These are phyloP conservation scores for Pararge aegeria DNA, from an alignment of 1,140 invertebrate genomes.

Conservation along the genomic window DNA sequence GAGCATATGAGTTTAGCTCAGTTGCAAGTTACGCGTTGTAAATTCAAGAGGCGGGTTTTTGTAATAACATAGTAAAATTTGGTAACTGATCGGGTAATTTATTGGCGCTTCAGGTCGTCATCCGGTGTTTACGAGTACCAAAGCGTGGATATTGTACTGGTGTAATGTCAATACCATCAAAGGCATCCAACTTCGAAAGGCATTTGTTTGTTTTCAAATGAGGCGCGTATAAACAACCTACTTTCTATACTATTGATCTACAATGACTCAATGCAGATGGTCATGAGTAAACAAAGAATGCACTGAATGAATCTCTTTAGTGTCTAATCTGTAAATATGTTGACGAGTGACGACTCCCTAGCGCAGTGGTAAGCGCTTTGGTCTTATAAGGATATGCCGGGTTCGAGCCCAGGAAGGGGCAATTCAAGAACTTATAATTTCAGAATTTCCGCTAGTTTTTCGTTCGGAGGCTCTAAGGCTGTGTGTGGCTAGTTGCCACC, in stretches of 20 bases:
- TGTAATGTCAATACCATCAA: constrained; percentile 57
- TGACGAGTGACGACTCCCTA: too few species aligned
- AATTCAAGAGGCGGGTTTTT: constrained; percentile 33
- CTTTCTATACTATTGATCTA: constrained; percentile 23
- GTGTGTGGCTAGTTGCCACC: too few species aligned
- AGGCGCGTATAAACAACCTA: constrained; percentile 46
- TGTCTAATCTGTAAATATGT: background rate
- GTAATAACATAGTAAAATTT: constrained; percentile 13
- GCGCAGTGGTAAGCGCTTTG: too few species aligned
- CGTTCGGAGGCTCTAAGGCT: too few species aligned
- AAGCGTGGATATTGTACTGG: constrained; percentile 45
- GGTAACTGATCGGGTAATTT: constrained; percentile 38
- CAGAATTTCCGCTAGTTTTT: too few species aligned
- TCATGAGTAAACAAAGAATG: constrained; percentile 12
- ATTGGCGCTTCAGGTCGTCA: constrained; percentile 30
- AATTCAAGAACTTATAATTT: too few species aligned
- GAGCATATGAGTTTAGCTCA: constrained; percentile 26
- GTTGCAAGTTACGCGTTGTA: constrained; percentile 28
- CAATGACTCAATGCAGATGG: constrained; percentile 27
- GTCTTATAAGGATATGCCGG: too few species aligned
- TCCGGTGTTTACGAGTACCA: constrained; percentile 65
- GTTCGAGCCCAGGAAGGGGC: too few species aligned
- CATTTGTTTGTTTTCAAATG: constrained; percentile 61
- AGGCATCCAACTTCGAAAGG: constrained; percentile 44
- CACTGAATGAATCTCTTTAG: constrained; percentile 11